A percentile compares a stretch with the other conserved stretches of the same genome.
These are phyloP conservation scores for Pandion haliaetus DNA, from an alignment of 2,113 vertebrate genomes.

Conservation along the genomic window DNA sequence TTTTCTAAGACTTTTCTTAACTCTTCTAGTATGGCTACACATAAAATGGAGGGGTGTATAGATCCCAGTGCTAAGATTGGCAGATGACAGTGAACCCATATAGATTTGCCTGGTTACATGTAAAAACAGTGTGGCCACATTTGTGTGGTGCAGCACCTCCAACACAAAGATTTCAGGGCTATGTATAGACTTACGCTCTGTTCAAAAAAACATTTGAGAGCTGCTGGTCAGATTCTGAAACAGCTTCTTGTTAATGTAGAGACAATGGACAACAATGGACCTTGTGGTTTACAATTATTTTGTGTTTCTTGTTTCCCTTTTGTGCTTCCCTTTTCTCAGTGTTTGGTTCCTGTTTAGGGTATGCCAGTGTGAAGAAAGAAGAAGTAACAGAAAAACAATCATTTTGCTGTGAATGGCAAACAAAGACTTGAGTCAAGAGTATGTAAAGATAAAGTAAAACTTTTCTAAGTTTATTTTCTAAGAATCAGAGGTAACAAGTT, in stretches of 20 bases:
- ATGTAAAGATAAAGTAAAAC: background rate
- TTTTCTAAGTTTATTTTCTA: background rate
- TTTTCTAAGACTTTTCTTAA: background rate
- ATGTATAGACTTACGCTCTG: background rate
- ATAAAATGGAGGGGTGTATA: background rate
- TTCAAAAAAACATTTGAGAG: background rate
- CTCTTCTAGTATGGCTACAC: background rate
- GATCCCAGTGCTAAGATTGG: fast-evolving
- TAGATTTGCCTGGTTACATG: background rate
- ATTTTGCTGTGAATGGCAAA: background rate
- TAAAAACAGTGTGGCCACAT: background rate
- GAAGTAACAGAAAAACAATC: background rate
- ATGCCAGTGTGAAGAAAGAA: background rate
- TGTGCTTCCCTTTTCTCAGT: background rate
- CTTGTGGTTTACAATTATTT: background rate
- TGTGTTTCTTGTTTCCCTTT: background rate
- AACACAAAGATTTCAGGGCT: background rate
- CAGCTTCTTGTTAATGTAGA: background rate
- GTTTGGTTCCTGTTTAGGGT: background rate
- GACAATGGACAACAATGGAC: too few relatives aligned
- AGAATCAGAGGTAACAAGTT: background rate
- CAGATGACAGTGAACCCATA: background rate
- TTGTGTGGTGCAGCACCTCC: background rate
- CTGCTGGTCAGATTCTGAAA: background rate
- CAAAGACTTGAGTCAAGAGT: background rate